Evolutionary conservation across 1,140 invertebrate species (phyloP).

Genomic region (Prorops nasuta): DNA sequence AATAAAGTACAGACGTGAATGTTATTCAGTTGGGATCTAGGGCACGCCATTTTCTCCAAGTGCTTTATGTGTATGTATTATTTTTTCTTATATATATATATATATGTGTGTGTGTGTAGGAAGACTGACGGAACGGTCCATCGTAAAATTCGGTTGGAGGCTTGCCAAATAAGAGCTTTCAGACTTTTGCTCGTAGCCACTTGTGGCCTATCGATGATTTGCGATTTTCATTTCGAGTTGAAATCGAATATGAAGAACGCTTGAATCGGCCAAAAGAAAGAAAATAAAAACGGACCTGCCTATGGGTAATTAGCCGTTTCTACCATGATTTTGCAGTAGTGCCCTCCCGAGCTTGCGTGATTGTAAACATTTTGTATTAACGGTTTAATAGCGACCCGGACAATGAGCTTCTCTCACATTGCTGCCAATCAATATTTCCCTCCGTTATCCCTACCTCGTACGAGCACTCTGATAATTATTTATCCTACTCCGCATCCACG

Average conservation of each 20-base stretch:
- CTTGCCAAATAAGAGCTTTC: neutral
- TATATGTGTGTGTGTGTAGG: too few relatives aligned
- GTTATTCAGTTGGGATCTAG: too few relatives aligned
- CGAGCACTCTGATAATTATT: constrained; percentile 34
- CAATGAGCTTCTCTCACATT: constrained; percentile 22
- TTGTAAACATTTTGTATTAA: constrained; percentile 25
- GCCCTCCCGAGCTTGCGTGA: too few relatives aligned
- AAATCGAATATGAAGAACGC: constrained; percentile 15
- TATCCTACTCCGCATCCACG: constrained; percentile 11
- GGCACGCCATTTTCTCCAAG: too few relatives aligned
- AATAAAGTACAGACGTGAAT: too few relatives aligned
- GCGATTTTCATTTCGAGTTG: constrained; percentile 25
- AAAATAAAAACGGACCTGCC: constrained; percentile 7
- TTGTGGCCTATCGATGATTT: neutral
- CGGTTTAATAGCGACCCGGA: neutral
- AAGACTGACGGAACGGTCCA: neutral
- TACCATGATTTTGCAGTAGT: too few relatives aligned
- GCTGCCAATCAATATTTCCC: constrained; percentile 25
- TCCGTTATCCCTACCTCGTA: constrained; percentile 13
- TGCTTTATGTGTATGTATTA: too few relatives aligned
- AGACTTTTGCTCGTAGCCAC: neutral
- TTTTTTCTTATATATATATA: too few relatives aligned
- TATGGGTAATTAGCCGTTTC: constrained; percentile 21
- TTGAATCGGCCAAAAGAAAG: constrained; percentile 17
- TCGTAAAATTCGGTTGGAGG: neutral